Conservation (phyloP, 2,888 invertebrate genomes). For the Leptinotarsa haldemani region DNA sequence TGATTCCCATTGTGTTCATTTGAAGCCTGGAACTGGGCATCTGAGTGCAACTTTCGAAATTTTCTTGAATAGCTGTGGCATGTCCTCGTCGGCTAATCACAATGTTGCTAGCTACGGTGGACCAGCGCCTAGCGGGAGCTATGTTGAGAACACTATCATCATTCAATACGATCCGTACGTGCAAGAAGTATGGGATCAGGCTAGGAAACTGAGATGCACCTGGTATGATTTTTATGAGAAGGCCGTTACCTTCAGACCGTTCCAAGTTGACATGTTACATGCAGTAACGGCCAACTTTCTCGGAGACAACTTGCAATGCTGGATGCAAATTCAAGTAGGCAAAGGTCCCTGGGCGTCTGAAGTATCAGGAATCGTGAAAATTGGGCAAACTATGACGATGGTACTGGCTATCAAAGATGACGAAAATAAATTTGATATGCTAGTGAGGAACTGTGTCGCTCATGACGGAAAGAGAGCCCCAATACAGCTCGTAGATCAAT, state of each 20-base stretch:
- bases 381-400: constrained; percentile 97
- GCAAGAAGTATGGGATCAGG: constrained; percentile 96
- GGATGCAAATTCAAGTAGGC: constrained; percentile 98
- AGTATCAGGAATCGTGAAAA: constrained; percentile 94
- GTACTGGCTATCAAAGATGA: constrained; percentile 95
- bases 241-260: constrained; percentile 93
- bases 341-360: constrained; percentile 98
- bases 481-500: constrained; percentile 92
- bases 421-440: constrained; percentile 95
- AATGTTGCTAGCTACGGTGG: constrained; percentile 85
- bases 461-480: constrained; percentile 94
- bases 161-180: constrained; percentile 96
- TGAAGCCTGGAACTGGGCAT: constrained; percentile 91
- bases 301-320: constrained; percentile 94
- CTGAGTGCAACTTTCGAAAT: constrained; percentile 94
- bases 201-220: constrained; percentile 90
- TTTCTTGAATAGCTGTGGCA: constrained; percentile 92
- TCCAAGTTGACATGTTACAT: constrained; percentile 96
- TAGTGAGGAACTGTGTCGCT: constrained; percentile 93
- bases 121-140: constrained; percentile 91
- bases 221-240: constrained; percentile 98
- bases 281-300: constrained; percentile 96
- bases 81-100: constrained; percentile 92
- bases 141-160: constrained; percentile 94
- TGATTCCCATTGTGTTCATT: constrained; percentile 90